phyloP scores from a whole-genome alignment of 2,888 invertebrate species.

The Saturnia japonica region DNA sequence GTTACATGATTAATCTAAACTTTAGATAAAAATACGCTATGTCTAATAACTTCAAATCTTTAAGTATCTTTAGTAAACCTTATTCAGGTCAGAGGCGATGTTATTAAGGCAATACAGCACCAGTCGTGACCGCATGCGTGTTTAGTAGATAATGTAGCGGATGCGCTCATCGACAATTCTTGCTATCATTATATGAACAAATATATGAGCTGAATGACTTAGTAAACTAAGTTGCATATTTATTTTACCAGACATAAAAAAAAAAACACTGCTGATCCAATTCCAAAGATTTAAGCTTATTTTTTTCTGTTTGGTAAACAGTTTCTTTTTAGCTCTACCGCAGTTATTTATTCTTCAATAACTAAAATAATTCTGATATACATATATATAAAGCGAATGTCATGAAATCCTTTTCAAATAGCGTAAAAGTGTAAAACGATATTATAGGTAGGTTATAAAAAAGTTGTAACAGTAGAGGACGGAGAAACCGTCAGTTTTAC shows the following conservation, averaged over 20 bases:
- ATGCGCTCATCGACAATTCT: slow-evolving; percentile 11
- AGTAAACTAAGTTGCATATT: background rate
- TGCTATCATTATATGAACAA: slow-evolving; percentile 12
- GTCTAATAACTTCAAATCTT: background rate
- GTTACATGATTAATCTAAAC: background rate
- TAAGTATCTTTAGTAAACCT: slow-evolving; percentile 21
- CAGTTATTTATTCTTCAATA: background rate
- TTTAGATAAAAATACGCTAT: background rate
- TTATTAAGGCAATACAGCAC: slow-evolving; percentile 33
- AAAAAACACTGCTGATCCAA: background rate
- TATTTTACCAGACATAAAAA: background rate
- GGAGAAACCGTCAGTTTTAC: slow-evolving; percentile 16
- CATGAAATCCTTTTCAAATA: background rate
- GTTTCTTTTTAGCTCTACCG: background rate
- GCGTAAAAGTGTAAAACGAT: background rate
- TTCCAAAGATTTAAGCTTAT: background rate
- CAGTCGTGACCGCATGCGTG: slow-evolving; percentile 34
- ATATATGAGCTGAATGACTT: background rate
- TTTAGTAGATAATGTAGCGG: slow-evolving; percentile 14
- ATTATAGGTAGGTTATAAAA: background rate
- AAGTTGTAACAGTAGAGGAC: background rate
- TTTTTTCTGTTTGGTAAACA: background rate
- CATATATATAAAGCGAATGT: background rate
- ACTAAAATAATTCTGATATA: background rate
- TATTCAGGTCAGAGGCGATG: slow-evolving; percentile 51